phyloP scores from a whole-genome alignment of 2,797 vertebrate genomes.

The Rhinatrema bivittatum region DNA sequence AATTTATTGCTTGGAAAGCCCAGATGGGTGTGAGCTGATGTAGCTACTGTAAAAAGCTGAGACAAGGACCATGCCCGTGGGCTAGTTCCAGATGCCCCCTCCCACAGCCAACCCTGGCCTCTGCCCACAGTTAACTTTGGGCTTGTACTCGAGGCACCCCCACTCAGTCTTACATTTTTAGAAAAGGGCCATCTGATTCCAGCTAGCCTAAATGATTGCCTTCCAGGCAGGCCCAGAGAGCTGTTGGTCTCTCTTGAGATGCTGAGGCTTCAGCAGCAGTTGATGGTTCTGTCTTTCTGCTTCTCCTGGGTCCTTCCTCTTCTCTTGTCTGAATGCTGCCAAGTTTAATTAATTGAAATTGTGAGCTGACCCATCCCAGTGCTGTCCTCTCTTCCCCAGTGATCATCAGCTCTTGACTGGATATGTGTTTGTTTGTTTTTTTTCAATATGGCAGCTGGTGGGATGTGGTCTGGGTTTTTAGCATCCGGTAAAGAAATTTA shows the following conservation, averaged over 20 bases:
- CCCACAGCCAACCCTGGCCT: too few relatives aligned
- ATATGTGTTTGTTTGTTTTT: too few relatives aligned
- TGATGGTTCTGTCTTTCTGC: constrained; percentile 14
- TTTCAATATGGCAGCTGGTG: constrained; percentile 30
- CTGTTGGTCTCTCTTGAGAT: too few relatives aligned
- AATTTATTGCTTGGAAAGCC: too few relatives aligned
- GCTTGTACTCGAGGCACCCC: too few relatives aligned
- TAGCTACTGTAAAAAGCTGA: background rate
- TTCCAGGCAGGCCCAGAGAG: too few relatives aligned
- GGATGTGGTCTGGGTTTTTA: background rate
- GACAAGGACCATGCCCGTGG: background rate
- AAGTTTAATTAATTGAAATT: constrained; percentile 51
- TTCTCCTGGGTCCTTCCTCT: constrained; percentile 14
- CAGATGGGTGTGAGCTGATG: too few relatives aligned
- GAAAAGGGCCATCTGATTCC: constrained; percentile 2
- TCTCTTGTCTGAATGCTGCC: constrained; percentile 12
- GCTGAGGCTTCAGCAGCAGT: too few relatives aligned
- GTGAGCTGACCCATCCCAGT: constrained; percentile 44
- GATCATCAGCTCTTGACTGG: constrained; percentile 36
- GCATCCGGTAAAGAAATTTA: background rate
- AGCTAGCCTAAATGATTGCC: too few relatives aligned
- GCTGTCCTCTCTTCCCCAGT: constrained; percentile 35
- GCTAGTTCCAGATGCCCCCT: background rate
- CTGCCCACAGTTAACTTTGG: too few relatives aligned
- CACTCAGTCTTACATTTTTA: too few relatives aligned